These are phyloP conservation scores for Pyrgilauda ruficollis DNA, from an alignment of 2,113 vertebrate species.

Conservation along the genomic window DNA sequence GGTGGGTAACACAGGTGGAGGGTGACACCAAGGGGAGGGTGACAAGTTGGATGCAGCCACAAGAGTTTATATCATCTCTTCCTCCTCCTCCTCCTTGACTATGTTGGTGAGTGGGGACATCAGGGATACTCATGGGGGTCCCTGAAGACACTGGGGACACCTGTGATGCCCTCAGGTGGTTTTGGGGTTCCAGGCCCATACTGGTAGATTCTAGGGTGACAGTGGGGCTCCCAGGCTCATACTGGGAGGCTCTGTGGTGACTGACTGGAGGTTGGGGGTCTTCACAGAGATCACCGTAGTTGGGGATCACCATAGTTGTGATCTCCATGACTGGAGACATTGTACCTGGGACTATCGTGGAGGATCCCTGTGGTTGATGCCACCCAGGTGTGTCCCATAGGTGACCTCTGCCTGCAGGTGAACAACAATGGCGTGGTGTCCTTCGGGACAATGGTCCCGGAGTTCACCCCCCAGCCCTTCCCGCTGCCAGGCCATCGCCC, in stretches of 20 bases:
- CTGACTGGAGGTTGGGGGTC: background rate
- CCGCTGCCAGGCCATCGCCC: slow-evolving; percentile 9
- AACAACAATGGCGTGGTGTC: slow-evolving; percentile 73
- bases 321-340: background rate
- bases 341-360: background rate
- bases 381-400: background rate
- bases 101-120: fast-evolving
- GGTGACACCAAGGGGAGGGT: background rate
- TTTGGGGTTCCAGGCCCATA: background rate
- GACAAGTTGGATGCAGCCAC: background rate
- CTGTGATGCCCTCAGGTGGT: background rate
- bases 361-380: background rate
- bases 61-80: background rate
- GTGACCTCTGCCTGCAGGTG: slow-evolving; percentile 16
- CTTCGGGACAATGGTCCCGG: background rate
- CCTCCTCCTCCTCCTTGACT: background rate
- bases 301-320: background rate
- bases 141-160: background rate
- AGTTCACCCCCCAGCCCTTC: slow-evolving; percentile 8
- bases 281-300: background rate
- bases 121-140: background rate
- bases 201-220: background rate
- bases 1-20: background rate
- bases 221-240: background rate
- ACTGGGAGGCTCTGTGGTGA: background rate